Evolutionary conservation across 2,888 invertebrate species (phyloP).

Genomic region (Chouioia cunea): DNA sequence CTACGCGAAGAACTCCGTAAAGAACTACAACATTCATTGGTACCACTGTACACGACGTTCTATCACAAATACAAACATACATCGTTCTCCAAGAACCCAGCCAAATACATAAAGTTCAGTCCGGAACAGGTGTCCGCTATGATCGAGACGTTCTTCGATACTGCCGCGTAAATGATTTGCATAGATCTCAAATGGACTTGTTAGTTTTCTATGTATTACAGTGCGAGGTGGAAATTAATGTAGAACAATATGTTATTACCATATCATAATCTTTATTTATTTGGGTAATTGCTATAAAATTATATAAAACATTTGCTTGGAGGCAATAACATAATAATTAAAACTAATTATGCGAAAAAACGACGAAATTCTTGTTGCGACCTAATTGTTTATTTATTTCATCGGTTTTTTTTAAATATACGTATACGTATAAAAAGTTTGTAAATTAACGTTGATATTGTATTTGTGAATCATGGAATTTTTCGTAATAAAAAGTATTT

Average conservation of each 20-base stretch:
- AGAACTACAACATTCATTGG: conserved; percentile 89
- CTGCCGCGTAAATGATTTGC: conserved; percentile 75
- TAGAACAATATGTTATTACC: conserved; percentile 30
- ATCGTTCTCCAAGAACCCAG: conserved; percentile 92
- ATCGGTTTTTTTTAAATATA: conserved; percentile 8
- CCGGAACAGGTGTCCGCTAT: conserved; percentile 87
- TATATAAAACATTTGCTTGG: not conserved
- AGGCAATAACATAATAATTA: conserved; percentile 9
- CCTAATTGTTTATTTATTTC: conserved; percentile 22
- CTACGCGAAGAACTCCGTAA: conserved; percentile 88
- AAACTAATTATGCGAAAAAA: conserved; percentile 1
- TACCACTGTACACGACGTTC: conserved; percentile 88
- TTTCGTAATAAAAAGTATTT: conserved; percentile 28
- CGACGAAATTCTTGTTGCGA: conserved; percentile 21
- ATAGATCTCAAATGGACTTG: not conserved
- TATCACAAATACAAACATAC: conserved; percentile 81
- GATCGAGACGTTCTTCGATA: conserved; percentile 93
- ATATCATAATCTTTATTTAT: conserved; percentile 2
- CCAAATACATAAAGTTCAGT: conserved; percentile 92
- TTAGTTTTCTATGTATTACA: not conserved
- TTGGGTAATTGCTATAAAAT: not conserved
- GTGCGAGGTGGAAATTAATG: not conserved
- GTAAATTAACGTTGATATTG: conserved; percentile 28
- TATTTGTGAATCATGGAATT: conserved; percentile 30
- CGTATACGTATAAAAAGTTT: conserved; percentile 25